phyloP scores from a whole-genome alignment of 92 coral and sea anemone genomes.

The Scolanthus callimorphus region DNA sequence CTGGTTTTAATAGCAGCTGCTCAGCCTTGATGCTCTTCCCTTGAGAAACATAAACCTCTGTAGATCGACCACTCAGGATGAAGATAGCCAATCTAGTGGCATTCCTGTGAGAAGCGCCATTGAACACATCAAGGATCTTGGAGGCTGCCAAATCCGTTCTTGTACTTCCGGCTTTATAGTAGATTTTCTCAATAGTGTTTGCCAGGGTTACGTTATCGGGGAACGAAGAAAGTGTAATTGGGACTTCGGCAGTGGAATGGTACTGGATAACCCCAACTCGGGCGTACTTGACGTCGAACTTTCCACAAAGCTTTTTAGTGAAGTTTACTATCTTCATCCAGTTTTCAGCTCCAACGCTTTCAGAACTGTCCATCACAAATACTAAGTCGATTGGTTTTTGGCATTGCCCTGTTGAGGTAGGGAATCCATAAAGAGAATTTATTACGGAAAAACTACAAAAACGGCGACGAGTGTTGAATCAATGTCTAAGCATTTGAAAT shows the following conservation, averaged over 20 bases:
- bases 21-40: conserved; percentile 49
- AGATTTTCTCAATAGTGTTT: conserved; percentile 63
- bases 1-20: conserved; percentile 47
- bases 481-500: no score
- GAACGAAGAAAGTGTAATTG: conserved; percentile 55
- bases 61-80: conserved; percentile 75
- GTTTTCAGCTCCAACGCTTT: conserved; percentile 78
- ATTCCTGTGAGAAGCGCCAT: conserved; percentile 45
- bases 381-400: conserved; percentile 79
- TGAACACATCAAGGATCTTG: conserved; percentile 72
- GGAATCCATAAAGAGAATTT: no score
- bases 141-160: conserved; percentile 84
- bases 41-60: conserved; percentile 64
- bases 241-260: conserved; percentile 69
- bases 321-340: conserved; percentile 68
- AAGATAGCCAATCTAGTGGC: conserved; percentile 74
- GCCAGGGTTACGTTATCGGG: conserved; percentile 43
- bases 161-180: conserved; percentile 80
- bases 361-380: conserved; percentile 89
- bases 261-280: conserved; percentile 81
- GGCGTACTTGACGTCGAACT: conserved; percentile 54
- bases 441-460: no score
- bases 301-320: conserved; percentile 49
- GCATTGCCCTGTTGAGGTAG: conserved; percentile 64
- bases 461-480: no score